Evolutionary conservation across 1,140 invertebrate species (phyloP), one percentile per base, ranked within the genome.

Genomic region (Acromyrmex charruanus): DNA sequence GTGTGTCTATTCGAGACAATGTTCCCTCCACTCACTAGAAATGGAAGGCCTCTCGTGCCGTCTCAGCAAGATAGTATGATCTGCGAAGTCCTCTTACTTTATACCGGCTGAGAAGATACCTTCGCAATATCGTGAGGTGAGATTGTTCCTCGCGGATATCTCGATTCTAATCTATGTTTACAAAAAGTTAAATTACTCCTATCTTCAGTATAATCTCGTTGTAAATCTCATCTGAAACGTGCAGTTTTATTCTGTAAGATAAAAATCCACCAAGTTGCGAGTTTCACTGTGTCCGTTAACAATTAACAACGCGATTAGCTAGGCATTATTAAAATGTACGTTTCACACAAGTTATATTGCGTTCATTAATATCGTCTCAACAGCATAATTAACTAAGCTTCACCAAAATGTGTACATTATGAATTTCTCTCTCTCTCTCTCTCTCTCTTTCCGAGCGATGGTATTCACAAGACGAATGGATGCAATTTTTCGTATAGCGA

Each of bases 1-100:
- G 61, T 77, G 74, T 85, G 72, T 85, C 65, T 86, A 84, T 69
- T 85, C 69, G 68, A 87, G 69, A 87, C 86, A 87, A 87, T 58
- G 80, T 85, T 53, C 28, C 21, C 59, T 85, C 80, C 21, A 28
- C 44, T 75, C 25, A 31, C 39, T 68, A 66, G n/a, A 82, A 86
- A 86, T 72, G 77, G 77, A 82, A 80, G 74, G 80, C 77, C 55
- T 81, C 77, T 86, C 84, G 31, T 44, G 74, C 31, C 14, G 81
- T 84, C 49, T 21, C 44, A 81, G 77, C 9, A 71, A 81, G 77
- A 61, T 58, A 53, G 80, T 31, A 74, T 74, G 69, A 82, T 74
- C 68, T 25, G 53, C 35, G 18, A n/a, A 31, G 39, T 21, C 16
- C 28, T 74, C 14, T 69, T 53, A 68, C 69, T 31, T 12, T 53